Percentiles rank a stretch among this genome's conserved stretches.
phyloP scores from a whole-genome alignment of 2,888 invertebrate genomes.

The Drosophila aldrichi region DNA sequence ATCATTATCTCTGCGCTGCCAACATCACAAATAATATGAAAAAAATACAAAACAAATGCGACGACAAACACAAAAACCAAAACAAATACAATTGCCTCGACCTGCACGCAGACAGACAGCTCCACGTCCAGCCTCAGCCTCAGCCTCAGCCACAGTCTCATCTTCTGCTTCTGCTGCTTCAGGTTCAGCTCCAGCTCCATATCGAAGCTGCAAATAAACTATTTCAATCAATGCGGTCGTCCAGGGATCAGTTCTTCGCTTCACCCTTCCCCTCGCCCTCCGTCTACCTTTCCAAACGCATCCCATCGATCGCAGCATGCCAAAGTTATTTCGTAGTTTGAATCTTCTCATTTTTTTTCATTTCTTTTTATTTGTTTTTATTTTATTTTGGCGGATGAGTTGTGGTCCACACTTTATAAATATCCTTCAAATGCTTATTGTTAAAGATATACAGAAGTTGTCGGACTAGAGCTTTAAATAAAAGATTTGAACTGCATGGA shows the following conservation, averaged over 20 bases:
- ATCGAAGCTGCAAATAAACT: constrained; percentile 75
- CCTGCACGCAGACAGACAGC: constrained; percentile 31
- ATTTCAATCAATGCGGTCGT: constrained; percentile 76
- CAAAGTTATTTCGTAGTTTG: constrained; percentile 29
- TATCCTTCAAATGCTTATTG: neutral
- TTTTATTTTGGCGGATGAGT: neutral
- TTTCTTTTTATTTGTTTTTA: constrained; percentile 11
- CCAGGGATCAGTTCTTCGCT: constrained; percentile 47
- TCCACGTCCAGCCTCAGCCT: constrained; percentile 37
- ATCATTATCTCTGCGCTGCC: constrained; percentile 79
- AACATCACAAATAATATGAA: constrained; percentile 80
- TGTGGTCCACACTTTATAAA: constrained; percentile 23
- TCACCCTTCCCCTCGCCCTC: neutral
- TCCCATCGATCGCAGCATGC: constrained; percentile 34
- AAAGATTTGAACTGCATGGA: neutral
- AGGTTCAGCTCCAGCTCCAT: constrained; percentile 35
- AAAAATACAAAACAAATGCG: constrained; percentile 40
- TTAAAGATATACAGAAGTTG: neutral
- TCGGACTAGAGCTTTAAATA: neutral
- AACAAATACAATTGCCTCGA: constrained; percentile 43
- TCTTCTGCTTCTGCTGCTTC: neutral
- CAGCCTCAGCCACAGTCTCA: constrained; percentile 26
- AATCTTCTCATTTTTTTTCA: neutral
- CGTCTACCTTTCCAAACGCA: too few relatives aligned
- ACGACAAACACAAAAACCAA: constrained; percentile 28